phyloP scores from a whole-genome alignment of 2,113 vertebrate species.

The Erythrocercus mccallii region DNA sequence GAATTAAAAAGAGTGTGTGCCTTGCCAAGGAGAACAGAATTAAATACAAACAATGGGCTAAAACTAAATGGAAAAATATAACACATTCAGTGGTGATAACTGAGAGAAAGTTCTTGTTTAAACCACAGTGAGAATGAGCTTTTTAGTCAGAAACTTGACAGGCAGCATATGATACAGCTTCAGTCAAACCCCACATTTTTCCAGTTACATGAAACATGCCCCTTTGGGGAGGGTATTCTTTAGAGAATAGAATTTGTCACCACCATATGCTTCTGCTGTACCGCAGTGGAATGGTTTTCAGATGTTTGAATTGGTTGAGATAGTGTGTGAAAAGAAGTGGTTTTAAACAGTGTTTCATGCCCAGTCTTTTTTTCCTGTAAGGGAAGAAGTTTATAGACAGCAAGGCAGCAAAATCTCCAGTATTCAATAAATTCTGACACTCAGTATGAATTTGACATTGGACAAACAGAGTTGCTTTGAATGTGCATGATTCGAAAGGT shows the following conservation, averaged over 20 bases:
- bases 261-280: not conserved
- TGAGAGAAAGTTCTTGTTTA: not conserved
- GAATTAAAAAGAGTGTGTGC: fast-evolving
- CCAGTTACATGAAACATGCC: not conserved
- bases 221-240: not conserved
- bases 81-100: not conserved
- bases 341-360: not conserved
- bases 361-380: not conserved
- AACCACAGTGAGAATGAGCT: not conserved
- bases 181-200: not conserved
- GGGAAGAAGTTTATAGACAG: not conserved
- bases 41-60: not conserved
- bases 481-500: not conserved
- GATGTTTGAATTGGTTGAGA: not conserved
- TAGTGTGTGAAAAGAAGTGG: not conserved
- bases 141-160: not conserved
- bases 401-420: not conserved
- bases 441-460: not conserved
- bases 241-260: not conserved
- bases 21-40: not conserved
- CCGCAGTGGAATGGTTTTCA: not conserved
- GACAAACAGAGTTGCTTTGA: not conserved
- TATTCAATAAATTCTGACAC: not conserved
- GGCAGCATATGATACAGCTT: not conserved
- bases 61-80: not conserved